Conservation (phyloP, 2,113 vertebrate species). For the Sturnus vulgaris region DNA sequence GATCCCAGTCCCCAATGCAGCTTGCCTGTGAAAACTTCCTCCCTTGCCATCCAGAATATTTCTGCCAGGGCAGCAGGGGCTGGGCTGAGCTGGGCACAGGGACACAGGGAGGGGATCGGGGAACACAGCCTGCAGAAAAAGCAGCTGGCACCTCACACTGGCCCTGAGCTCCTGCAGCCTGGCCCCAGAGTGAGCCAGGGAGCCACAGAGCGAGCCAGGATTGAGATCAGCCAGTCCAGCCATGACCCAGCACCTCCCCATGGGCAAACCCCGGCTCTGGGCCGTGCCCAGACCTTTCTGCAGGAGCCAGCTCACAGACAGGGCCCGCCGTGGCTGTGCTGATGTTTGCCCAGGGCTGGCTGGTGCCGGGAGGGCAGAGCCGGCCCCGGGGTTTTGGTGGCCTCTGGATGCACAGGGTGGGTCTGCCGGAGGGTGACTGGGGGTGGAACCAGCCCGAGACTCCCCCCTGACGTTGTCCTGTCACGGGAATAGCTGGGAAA, state of each 20-base stretch:
- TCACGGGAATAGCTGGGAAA: background rate
- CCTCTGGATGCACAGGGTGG: accelerated
- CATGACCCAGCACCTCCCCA: background rate
- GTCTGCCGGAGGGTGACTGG: background rate
- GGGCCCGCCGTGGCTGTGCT: background rate
- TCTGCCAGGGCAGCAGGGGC: background rate
- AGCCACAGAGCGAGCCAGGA: too few relatives aligned
- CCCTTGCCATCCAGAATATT: background rate
- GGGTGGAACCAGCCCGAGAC: accelerated
- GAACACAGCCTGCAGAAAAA: background rate
- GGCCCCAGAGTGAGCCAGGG: too few relatives aligned
- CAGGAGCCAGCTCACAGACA: background rate
- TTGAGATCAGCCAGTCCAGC: background rate
- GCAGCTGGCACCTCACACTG: background rate
- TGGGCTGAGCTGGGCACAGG: background rate
- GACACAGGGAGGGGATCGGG: background rate
- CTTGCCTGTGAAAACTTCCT: background rate
- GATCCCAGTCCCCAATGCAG: background rate
- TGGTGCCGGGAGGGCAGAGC: background rate
- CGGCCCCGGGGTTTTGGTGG: background rate
- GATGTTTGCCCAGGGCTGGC: background rate
- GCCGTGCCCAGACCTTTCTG: background rate
- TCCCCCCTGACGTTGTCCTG: accelerated
- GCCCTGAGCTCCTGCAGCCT: background rate
- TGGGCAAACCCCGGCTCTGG: too few relatives aligned